Base-by-base conservation (phyloP, 2,113 vertebrate genomes). In the Miniopterus natalensis region DNA sequence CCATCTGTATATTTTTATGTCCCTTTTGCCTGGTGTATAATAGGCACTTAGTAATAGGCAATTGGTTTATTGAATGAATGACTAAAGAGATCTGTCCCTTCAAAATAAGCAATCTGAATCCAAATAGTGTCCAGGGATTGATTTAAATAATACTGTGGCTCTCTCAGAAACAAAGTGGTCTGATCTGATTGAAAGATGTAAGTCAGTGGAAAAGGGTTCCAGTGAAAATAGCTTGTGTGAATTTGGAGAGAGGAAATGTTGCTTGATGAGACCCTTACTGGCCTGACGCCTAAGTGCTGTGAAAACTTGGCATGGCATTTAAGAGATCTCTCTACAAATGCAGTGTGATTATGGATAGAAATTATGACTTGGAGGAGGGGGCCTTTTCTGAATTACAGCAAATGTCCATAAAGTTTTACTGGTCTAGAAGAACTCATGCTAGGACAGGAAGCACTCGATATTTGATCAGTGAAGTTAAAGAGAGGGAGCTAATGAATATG, bases 361-460 rank as follows among this genome's bases (percentile, higher is more conserved):
- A 61, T 59, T 71, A 94, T 40, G 65, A 77, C 70, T 83, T 90
- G 51, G 42, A 55, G 27, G 25, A 65, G 21, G 36, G 45, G 70
- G 23, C 29, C 18, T 45, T 78, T 66, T 77, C 73, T 92, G 71
- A n/a, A 31, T 79, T 88, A 61, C 63, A 21, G n/a, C 40, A 88
- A 47, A 53, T 57, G 20, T 71, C 40, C 40, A 27, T 55, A 21
- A 70, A 66, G 70, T 79, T 59, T 88, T 80, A 61, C 6, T 61
- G 63, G 40, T 74, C 90, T 79, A 45, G 53, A 96, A 92, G 29
- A 90, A 70, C 63, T 81, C 70, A 53, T 85, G 71, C 42, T 88
- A 66, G 27, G 66, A 71, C n/a, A 83, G 49, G 78, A 94, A 78
- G 61, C 42, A 88, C 66, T 92, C 21, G 73, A 47, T n/a, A 45